Evolutionary conservation across 2,797 vertebrate species (phyloP), one percentile per base, ranked within the genome.

Genomic region (Cuniculus paca): DNA sequence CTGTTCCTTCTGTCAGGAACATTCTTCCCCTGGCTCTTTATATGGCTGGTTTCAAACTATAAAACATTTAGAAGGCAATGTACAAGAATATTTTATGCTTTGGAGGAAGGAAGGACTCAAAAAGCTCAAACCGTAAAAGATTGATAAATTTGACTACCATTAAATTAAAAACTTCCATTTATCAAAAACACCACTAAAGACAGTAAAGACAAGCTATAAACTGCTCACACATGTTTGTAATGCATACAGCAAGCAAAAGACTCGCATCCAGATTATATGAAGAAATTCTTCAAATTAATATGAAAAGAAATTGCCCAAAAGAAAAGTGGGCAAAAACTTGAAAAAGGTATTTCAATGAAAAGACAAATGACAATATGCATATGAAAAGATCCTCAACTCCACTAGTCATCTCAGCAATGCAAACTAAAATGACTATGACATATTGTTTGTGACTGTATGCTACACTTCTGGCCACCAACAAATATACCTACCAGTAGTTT

Each of bases 181-280:
- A 78, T 42, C 42, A 84, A 83, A 92, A 88, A 28, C 8, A 78
- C 39, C 84, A 92, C n/a, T 31, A 78, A 82, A 95, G 82, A 68
- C 24, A 95, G 39, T 54, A 48, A 87, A 50, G 58, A 61, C 24
- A 74, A 45, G 34, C 45, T 36, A 70, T 34, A 60, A 52, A 50
- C 28, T 61, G 61, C 42, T 45, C 70, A 82, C 52, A 48, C 26
- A 88, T 36, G 39, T 65, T 28, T 77, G 58, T n/a, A 82, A 70
- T 13, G 74, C 20, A 70, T 22, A 77, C 26, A 50, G 48, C 5
- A 10, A 87, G 82, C 56, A 65, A 58, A 58, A 28, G 36, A 42
- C 87, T 75, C 65, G 77, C 7, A 65, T 48, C 13, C 39, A 63
- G 34, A 83, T n/a, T 60, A 83, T 77, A 50, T 39, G 48, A 77